Evolutionary conservation across 2,797 vertebrate species (phyloP), one percentile per base, ranked within the genome.

Genomic region (Macroramphosus scolopax): DNA sequence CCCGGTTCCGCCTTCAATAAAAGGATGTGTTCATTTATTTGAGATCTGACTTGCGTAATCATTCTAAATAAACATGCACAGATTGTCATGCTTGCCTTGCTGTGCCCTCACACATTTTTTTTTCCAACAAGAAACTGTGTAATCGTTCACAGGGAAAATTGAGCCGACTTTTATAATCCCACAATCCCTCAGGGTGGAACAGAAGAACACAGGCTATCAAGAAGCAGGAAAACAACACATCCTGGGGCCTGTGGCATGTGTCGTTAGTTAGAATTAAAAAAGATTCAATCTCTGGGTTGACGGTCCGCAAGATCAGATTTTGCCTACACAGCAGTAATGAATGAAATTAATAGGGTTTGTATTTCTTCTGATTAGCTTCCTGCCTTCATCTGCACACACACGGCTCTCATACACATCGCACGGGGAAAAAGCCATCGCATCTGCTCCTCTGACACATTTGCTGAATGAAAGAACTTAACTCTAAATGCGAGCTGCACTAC

Each of bases 271-370:
- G 42, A 67, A 69, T 32, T 78, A 60, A 82, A 80, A 61, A 47
- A 74, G 74, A 84, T 85, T 68, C 41, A 78, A 78, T 78, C 63
- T 51, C 70, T 67, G 51, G 52, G 63, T 70, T 60, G 55, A 72
- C 37, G 41, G 55, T 62, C 63, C 36, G 56, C 64, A 66, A 68
- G 74, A 76, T 82, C 74, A 63, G 41, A 69, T 73, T 79, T 72
- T 78, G 57, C 50, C 70, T 37, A 57, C 52, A 45, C 66, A 60
- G 62, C 68, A 68, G 82, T 68, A 75, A 87, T 91, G 83, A 84
- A 87, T 90, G 86, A 89, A 73, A 82, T 81, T 84, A 79, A 73
- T 82, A 83, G 74, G 75, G 78, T 86, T 79, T 77, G 79, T 51
- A 60, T 72, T 86, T 77, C 65, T 70, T 76, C 63, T 88, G 82